Percentiles rank a stretch among this genome's conserved stretches.
Conservation (phyloP, 37 sponge, comb jelly and placozoan species). For the Beroe forskalii region DNA sequence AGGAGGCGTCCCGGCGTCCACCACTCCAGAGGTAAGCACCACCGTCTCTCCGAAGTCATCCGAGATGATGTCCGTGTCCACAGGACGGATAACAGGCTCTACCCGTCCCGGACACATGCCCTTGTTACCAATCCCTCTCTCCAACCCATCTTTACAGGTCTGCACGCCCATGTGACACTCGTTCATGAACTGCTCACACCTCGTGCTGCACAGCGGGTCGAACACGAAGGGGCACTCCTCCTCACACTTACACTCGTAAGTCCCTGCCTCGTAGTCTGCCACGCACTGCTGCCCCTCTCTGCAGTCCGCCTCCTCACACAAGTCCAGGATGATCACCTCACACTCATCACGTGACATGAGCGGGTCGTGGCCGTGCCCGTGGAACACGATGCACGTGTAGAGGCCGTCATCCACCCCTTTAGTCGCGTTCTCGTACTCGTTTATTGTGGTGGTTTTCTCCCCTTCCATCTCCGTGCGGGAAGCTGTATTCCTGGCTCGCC, state of each 20-base stretch:
- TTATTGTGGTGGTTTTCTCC: not conserved
- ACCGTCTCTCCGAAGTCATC: not conserved
- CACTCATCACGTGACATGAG: not conserved
- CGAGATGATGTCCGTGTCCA: not conserved
- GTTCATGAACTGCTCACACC: not conserved
- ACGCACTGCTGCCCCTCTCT: not conserved
- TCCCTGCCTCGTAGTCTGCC: slow-evolving; percentile 7
- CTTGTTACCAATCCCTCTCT: not conserved
- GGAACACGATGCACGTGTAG: slow-evolving; percentile 24
- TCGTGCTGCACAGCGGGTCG: not conserved
- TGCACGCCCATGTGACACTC: not conserved
- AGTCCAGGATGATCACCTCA: slow-evolving; percentile 11
- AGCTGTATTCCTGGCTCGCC: too few relatives aligned
- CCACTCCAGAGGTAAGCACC: not conserved
- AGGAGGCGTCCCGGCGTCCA: not conserved
- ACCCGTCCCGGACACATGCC: not conserved
- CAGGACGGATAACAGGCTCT: not conserved
- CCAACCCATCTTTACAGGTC: not conserved
- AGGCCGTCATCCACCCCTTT: not conserved
- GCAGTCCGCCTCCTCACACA: slow-evolving; percentile 9
- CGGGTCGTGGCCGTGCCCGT: not conserved
- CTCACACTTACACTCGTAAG: not conserved
- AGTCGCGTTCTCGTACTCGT: not conserved
- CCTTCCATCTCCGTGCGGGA: not conserved
- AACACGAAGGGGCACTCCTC: not conserved